Conservation (phyloP, 2,113 vertebrate genomes). For the Sigmodon hispidus region DNA sequence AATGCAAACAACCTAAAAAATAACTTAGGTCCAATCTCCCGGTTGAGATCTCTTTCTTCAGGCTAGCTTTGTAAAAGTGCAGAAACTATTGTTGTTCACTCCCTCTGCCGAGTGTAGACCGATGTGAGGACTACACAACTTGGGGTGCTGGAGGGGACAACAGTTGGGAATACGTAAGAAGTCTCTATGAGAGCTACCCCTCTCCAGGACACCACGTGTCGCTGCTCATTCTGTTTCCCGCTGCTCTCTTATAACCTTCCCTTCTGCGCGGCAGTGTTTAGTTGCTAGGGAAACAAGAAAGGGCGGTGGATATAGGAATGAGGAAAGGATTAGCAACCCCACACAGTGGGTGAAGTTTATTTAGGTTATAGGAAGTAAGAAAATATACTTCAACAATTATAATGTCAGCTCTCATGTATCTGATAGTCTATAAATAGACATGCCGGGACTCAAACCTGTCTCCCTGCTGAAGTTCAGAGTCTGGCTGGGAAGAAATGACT, state of each 20-base stretch:
- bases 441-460: neutral
- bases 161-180: neutral
- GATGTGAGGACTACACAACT: neutral
- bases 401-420: neutral
- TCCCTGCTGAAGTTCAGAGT: neutral
- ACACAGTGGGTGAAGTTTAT: slow-evolving; percentile 7
- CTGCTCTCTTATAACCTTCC: neutral
- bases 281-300: slow-evolving; percentile 48
- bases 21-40: neutral
- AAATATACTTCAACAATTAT: neutral
- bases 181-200: neutral
- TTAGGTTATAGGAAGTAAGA: neutral
- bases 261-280: neutral
- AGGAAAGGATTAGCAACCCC: slow-evolving; percentile 35
- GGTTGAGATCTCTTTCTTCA: neutral
- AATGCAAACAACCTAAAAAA: neutral
- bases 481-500: neutral
- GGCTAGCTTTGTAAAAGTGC: neutral
- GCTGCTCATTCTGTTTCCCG: neutral
- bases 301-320: neutral
- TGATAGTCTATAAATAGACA: neutral
- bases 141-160: neutral
- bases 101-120: neutral
- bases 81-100: neutral
- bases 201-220: neutral